Evolutionary conservation across 2,113 vertebrate genomes (phyloP), one percentile per base, ranked within the genome.

Genomic region (Salvator merianae): DNA sequence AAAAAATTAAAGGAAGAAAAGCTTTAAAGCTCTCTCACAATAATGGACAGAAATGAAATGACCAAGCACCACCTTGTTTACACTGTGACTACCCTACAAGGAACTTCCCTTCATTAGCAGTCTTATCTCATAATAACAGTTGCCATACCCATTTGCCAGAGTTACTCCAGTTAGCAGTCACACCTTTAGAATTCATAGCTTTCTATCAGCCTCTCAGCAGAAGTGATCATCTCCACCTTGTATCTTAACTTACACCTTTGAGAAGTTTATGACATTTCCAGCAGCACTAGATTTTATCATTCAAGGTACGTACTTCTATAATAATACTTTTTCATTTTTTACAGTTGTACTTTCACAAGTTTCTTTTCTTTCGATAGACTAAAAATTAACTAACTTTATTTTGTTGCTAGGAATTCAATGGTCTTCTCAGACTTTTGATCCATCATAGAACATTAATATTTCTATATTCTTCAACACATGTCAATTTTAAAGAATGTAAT

Each of bases 381-480:
- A 26, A 13, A 69, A 36, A 5, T 70, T 71, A 8, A 71, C 55
- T 6, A 6, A 59, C 8, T 59, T 55, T 5, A 55, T 55, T 59
- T 72, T 71, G 34, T 40, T 38, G 24, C 13, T 70, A 32, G 34
- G 32, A 72, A 40, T 59, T 81, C 26, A 81, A n/a, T 59, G 20
- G 5, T 71, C 20, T 69, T 14, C 30, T 69, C 40, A 34, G 38
- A 50, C 9, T 72, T 55, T 22, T 59, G 50, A 55, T 59, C 24
- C 14, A 55, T 40, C 32, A 81, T 38, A 62, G 79, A 72, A 71
- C 28, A 81, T 40, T 81, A 71, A 81, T 68, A 59, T 38, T 81
- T 55, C 26, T 28, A 30, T 34, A 20, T 81, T 81, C 24, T 55
- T 55, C 32, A 38, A 81, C 24, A 71, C 16, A 18, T 30, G 38